These are phyloP conservation scores for Perca flavescens DNA, from an alignment of 2,113 vertebrate genomes.

Conservation along the genomic window DNA sequence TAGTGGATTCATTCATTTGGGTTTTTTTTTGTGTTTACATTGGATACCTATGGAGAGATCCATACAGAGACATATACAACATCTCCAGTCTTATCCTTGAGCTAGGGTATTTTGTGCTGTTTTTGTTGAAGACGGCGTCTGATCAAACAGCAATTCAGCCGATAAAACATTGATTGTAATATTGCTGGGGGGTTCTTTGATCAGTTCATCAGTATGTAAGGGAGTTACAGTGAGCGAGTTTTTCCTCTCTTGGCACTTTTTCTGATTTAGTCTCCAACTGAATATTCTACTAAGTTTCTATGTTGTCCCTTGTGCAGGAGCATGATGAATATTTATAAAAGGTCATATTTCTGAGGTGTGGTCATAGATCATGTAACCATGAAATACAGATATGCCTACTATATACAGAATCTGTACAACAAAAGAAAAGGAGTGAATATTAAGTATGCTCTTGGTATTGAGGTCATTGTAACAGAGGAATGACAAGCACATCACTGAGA, in stretches of 20 bases:
- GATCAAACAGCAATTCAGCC: not conserved
- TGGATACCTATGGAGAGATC: no score
- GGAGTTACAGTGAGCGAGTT: not conserved
- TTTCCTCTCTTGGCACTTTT: not conserved
- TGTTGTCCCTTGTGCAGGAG: not conserved
- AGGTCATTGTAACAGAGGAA: conserved; percentile 46
- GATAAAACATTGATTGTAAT: conserved; percentile 37
- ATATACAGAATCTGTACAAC: conserved; percentile 33
- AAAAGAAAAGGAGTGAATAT: conserved; percentile 50
- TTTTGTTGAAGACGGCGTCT: not conserved
- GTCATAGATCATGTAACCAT: conserved; percentile 44
- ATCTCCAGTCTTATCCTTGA: not conserved
- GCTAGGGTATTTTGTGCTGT: not conserved
- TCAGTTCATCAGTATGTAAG: conserved; percentile 31
- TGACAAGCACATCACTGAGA: conserved; percentile 41
- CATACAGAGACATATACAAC: not conserved
- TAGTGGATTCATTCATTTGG: not conserved
- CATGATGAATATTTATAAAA: conserved; percentile 69
- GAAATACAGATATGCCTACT: conserved; percentile 50
- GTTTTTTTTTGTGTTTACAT: no score
- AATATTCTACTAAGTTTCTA: conserved; percentile 10
- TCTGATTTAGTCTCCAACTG: conserved; percentile 18
- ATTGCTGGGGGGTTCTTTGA: not conserved
- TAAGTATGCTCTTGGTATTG: conserved; percentile 35
- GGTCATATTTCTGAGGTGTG: conserved; percentile 57